These are phyloP conservation scores for Epinephelus awoara DNA, from an alignment of 2,797 vertebrate genomes.

Conservation along the genomic window DNA sequence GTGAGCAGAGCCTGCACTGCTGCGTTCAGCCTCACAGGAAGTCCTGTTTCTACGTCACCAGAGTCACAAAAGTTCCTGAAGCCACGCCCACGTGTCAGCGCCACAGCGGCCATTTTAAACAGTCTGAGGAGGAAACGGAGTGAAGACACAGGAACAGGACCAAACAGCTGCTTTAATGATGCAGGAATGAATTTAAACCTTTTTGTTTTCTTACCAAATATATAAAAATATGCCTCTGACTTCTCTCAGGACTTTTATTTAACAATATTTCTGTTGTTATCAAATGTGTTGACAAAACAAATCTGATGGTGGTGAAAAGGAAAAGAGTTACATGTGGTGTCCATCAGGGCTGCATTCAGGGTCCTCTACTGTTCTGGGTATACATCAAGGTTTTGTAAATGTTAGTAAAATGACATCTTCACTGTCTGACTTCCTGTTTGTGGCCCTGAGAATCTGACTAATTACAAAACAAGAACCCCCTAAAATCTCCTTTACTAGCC, in stretches of 20 bases:
- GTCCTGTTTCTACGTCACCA: slow-evolving; percentile 1
- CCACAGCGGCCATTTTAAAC: slow-evolving; percentile 3
- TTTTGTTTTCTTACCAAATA: background rate
- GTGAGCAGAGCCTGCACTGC: background rate
- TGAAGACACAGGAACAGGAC: background rate
- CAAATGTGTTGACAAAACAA: too few relatives aligned
- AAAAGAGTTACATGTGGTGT: background rate
- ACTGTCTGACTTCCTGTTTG: background rate
- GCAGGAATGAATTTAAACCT: background rate
- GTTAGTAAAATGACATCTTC: background rate
- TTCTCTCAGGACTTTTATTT: background rate
- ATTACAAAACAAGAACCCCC: background rate
- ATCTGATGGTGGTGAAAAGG: too few relatives aligned
- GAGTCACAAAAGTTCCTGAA: background rate
- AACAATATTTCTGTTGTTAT: background rate
- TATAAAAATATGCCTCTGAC: background rate
- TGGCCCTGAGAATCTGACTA: background rate
- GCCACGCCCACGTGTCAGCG: background rate
- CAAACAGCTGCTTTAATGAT: background rate
- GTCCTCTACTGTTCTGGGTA: background rate
- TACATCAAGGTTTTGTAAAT: background rate
- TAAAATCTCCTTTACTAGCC: background rate
- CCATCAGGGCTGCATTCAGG: background rate
- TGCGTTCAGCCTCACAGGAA: background rate
- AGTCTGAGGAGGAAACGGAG: background rate